Percentiles rank a stretch among this genome's conserved stretches.
These are phyloP conservation scores for Diuraphis noxia DNA, from an alignment of 1,140 invertebrate genomes.

Conservation along the genomic window DNA sequence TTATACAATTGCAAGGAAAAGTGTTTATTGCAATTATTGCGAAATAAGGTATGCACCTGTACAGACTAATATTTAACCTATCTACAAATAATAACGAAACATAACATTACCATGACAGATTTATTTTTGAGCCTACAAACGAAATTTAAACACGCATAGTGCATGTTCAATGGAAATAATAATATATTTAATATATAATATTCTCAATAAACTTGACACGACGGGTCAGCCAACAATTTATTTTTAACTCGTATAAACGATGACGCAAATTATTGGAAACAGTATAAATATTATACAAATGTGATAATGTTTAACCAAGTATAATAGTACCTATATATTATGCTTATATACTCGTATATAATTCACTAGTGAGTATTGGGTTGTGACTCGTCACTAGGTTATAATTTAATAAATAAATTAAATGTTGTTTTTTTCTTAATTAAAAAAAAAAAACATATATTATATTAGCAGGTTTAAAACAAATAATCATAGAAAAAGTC, in stretches of 20 bases:
- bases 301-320: background rate
- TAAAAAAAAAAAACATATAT: background rate
- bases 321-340: background rate
- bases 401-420: background rate
- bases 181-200: background rate
- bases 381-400: background rate
- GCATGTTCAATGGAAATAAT: background rate
- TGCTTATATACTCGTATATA: background rate
- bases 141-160: background rate
- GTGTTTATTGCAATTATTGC: background rate
- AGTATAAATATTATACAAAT: background rate
- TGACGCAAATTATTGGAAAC: background rate
- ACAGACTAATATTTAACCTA: background rate
- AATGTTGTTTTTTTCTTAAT: background rate
- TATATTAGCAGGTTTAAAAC: background rate
- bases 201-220: background rate
- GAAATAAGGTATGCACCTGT: background rate
- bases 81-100: background rate
- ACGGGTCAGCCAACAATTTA: background rate
- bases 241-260: background rate
- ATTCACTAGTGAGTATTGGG: background rate
- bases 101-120: background rate
- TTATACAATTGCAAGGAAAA: constrained; percentile 5
- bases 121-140: background rate
- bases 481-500: background rate